Evolutionary conservation across 1,140 invertebrate genomes (phyloP).

Genomic region (Oncopodura yosiiana): DNA sequence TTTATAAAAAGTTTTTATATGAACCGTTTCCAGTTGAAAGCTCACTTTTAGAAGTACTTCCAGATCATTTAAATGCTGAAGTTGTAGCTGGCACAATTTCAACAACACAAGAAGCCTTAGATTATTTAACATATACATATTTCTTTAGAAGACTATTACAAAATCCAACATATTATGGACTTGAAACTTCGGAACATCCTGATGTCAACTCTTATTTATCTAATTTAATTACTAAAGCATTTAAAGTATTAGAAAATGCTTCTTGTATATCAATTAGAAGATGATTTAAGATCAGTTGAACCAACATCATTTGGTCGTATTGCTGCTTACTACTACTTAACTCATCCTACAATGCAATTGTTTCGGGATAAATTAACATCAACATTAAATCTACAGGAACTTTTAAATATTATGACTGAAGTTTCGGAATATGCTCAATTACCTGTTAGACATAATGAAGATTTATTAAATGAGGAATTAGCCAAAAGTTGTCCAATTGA

Average conservation of each 20-base stretch:
- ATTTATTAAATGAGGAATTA: conserved; percentile 81
- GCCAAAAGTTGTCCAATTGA: conserved; percentile 63
- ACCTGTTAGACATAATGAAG: conserved; percentile 97
- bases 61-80: conserved; percentile 98
- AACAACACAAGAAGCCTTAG: conserved; percentile 84
- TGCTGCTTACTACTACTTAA: conserved; percentile 95
- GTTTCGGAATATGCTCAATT: conserved; percentile 85
- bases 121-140: conserved; percentile 98
- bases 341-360: conserved; percentile 77
- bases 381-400: conserved; percentile 57
- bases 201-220: conserved; percentile 65
- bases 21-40: conserved; percentile 99
- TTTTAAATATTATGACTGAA: conserved; percentile 70
- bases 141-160: conserved; percentile 86
- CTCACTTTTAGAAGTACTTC: conserved; percentile 74
- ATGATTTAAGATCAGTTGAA: conserved; percentile 57
- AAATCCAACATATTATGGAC: conserved; percentile 87
- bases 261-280: conserved; percentile 59
- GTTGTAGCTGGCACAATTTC: conserved; percentile 76
- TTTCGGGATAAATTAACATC: conserved; percentile 60
- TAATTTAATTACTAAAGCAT: conserved; percentile 62
- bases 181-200: conserved; percentile 63
- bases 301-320: conserved; percentile 86
- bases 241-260: conserved; percentile 60
- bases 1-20: conserved; percentile 98